These are phyloP conservation scores for Meteorus colon DNA, from an alignment of 2,888 invertebrate species.

Conservation along the genomic window DNA sequence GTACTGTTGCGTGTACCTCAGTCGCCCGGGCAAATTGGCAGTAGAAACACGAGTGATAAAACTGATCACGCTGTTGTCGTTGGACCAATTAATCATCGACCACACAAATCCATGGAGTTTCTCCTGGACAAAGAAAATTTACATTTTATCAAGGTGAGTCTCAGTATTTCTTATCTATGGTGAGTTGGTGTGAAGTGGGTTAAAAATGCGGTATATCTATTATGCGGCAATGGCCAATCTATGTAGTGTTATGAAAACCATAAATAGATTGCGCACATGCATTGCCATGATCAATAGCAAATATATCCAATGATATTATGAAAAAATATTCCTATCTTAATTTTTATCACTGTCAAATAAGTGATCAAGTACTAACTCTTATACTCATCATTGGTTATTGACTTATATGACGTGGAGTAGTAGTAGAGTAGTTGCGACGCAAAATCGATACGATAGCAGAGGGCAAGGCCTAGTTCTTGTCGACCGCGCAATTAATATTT, in stretches of 20 bases:
- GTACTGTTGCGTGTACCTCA: constrained; percentile 68
- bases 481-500: constrained; percentile 25
- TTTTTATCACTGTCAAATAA: constrained; percentile 1
- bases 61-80: constrained; percentile 56
- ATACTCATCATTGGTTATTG: constrained; percentile 14
- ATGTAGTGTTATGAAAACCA: not conserved
- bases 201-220: not conserved
- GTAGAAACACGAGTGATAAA: constrained; percentile 66
- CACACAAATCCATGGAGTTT: constrained; percentile 96
- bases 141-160: constrained; percentile 88
- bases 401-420: constrained; percentile 5
- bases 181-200: not conserved
- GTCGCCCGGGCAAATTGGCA: constrained; percentile 70
- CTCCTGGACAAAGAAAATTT: constrained; percentile 94
- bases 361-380: not conserved
- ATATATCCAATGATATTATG: not conserved
- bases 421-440: constrained; percentile 29
- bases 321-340: not conserved
- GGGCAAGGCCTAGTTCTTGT: constrained; percentile 36
- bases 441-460: constrained; percentile 34
- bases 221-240: not conserved
- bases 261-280: not conserved
- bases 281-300: not conserved
- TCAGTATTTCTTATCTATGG: not conserved
- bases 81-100: constrained; percentile 72